These are phyloP conservation scores for Calcarius lapponicus DNA, from an alignment of 2,797 vertebrate genomes.

Conservation along the genomic window DNA sequence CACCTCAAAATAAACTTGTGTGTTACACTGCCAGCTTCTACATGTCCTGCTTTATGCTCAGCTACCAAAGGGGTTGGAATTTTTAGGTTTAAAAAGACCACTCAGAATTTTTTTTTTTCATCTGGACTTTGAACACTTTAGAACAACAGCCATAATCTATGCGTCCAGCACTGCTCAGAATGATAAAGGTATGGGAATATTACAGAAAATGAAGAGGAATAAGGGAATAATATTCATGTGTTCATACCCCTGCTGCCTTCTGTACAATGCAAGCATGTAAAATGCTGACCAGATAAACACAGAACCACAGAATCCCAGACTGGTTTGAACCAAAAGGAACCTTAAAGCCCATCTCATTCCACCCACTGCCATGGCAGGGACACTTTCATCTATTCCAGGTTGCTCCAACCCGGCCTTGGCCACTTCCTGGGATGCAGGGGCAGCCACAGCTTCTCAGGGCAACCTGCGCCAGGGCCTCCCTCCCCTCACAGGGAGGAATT, in stretches of 20 bases:
- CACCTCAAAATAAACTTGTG: background rate
- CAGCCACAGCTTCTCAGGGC: background rate
- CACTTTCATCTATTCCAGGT: accelerated
- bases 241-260: background rate
- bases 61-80: background rate
- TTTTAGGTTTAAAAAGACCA: background rate
- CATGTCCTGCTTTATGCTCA: background rate
- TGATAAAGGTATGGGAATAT: background rate
- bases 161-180: background rate
- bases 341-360: background rate
- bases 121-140: background rate
- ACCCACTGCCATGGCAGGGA: background rate
- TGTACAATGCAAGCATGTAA: background rate
- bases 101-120: background rate
- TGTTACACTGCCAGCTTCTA: background rate
- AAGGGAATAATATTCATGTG: background rate
- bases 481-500: background rate
- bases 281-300: background rate
- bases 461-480: accelerated
- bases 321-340: background rate
- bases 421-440: background rate
- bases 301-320: background rate
- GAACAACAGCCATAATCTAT: background rate
- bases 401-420: background rate
- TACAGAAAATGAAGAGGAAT: background rate